A percentile compares a stretch with the other conserved stretches of the same genome.
Evolutionary conservation across 1,140 invertebrate species (phyloP).

Genomic region (Ptiloglossa arizonensis): DNA sequence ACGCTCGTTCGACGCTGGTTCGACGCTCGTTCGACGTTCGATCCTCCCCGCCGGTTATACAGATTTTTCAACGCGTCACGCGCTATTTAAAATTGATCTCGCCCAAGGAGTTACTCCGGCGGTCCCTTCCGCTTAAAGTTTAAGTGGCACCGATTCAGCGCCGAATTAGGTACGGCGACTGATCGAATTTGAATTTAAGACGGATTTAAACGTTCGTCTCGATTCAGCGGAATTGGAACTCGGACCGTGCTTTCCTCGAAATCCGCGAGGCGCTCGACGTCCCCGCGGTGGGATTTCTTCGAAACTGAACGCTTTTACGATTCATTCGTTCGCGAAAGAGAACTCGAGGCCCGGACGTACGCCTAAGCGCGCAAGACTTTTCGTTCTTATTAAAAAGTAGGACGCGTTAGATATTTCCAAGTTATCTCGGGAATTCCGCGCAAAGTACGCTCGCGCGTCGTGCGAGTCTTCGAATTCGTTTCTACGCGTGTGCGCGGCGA

Average conservation of each 20-base stretch:
- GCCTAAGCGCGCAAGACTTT: no score
- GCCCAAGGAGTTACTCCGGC: background rate
- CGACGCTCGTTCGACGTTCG: background rate
- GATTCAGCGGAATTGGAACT: background rate
- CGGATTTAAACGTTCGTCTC: background rate
- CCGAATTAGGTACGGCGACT: background rate
- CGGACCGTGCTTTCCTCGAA: background rate
- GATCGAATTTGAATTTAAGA: conserved; percentile 18
- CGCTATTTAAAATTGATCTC: conserved; percentile 2
- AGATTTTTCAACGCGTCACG: background rate
- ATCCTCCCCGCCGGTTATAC: background rate
- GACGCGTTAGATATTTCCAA: no score
- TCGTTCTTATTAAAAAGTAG: no score
- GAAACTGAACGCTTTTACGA: background rate
- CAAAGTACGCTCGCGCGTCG: no score
- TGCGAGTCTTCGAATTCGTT: no score
- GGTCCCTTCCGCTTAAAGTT: background rate
- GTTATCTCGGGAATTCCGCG: no score
- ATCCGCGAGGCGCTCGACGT: background rate
- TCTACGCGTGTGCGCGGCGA: no score
- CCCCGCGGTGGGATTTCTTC: background rate
- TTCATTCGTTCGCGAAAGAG: background rate
- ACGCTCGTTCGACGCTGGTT: background rate
- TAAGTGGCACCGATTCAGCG: background rate
- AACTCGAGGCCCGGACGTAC: no score